These are phyloP conservation scores for Piaya cayana DNA, from an alignment of 2,113 vertebrate species.

Conservation along the genomic window DNA sequence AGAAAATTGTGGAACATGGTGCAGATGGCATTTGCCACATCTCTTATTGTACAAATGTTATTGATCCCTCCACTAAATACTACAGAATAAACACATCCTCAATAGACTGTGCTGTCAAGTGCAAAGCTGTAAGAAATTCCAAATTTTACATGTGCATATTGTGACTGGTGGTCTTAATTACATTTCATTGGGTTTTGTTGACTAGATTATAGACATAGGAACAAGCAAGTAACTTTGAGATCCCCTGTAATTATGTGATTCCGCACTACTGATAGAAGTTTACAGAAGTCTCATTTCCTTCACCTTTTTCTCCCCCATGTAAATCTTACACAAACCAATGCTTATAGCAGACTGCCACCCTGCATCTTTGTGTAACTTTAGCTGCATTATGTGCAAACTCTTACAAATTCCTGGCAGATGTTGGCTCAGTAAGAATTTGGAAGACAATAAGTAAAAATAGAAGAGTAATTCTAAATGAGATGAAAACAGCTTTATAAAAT, in stretches of 20 bases:
- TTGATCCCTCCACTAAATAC: conserved; percentile 85
- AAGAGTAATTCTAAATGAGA: background rate
- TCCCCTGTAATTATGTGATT: background rate
- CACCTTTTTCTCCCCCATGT: background rate
- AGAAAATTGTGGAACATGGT: conserved; percentile 87
- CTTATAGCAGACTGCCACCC: background rate
- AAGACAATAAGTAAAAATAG: background rate
- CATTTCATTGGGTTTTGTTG: background rate
- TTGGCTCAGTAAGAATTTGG: background rate
- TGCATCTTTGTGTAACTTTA: background rate
- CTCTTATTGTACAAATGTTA: conserved; percentile 81
- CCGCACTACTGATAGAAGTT: background rate
- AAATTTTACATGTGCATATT: background rate
- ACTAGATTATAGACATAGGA: background rate
- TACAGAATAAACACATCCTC: conserved; percentile 82
- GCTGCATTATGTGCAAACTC: background rate
- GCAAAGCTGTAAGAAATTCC: conserved; percentile 81
- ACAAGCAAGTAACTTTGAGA: background rate
- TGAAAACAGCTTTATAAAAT: background rate
- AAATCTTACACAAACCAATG: background rate
- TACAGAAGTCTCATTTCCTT: background rate
- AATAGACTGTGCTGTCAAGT: conserved; percentile 86
- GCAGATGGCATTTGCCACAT: conserved; percentile 83
- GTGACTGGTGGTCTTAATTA: background rate
- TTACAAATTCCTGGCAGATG: background rate